Evolutionary conservation across 1,140 invertebrate genomes (phyloP).

Genomic region (Nasonia longicornis): DNA sequence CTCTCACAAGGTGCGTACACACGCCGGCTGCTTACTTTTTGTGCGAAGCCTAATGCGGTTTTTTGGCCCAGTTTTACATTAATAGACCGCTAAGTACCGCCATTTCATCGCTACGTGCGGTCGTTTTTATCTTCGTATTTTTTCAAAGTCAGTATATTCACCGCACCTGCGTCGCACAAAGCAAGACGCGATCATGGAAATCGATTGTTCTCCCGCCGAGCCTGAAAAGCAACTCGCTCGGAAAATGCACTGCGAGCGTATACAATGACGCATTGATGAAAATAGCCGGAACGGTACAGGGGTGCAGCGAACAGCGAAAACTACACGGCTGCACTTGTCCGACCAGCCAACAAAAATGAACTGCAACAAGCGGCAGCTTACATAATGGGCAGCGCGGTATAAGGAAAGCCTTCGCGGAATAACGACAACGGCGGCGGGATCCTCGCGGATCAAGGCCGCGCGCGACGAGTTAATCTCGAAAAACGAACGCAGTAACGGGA

Average conservation of each 20-base stretch:
- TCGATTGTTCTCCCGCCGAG: neutral
- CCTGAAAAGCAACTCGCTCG: neutral
- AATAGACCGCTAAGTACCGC: neutral
- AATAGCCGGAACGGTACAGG: neutral
- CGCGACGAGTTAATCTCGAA: slow-evolving; percentile 36
- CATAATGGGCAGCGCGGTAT: neutral
- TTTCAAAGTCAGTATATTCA: too few relatives aligned
- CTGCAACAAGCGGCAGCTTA: slow-evolving; percentile 4
- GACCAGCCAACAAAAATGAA: neutral
- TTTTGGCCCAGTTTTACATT: too few relatives aligned
- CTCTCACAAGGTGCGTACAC: neutral
- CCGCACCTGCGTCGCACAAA: too few relatives aligned
- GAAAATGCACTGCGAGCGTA: neutral
- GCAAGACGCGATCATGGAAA: neutral
- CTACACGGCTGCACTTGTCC: neutral
- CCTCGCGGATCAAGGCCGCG: slow-evolving; percentile 17
- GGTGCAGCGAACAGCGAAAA: neutral
- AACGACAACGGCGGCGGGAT: slow-evolving; percentile 12
- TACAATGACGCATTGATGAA: slow-evolving; percentile 9
- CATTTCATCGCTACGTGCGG: neutral
- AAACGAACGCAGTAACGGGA: slow-evolving; percentile 31
- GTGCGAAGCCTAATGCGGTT: too few relatives aligned
- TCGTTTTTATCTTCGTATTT: neutral
- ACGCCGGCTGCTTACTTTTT: neutral
- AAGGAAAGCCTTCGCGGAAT: slow-evolving; percentile 13